phyloP scores from a whole-genome alignment of 2,797 vertebrate species.

The Myotis planiceps region DNA sequence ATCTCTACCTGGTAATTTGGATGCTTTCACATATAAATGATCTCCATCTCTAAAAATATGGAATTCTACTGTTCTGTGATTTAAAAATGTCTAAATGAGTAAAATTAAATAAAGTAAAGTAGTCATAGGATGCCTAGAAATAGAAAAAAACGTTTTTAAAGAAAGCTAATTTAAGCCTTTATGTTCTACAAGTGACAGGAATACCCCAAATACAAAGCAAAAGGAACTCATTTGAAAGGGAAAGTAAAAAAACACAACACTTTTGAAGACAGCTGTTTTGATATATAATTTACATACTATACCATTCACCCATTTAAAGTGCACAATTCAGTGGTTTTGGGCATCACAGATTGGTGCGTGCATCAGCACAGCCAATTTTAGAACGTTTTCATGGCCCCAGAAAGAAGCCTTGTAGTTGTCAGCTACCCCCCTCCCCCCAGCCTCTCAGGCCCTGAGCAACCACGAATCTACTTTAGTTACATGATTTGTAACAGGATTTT shows the following conservation, averaged over 20 bases:
- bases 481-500: not conserved
- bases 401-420: not conserved
- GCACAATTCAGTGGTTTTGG: not conserved
- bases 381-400: not conserved
- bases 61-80: not conserved
- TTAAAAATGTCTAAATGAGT: not conserved
- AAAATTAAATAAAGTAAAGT: not conserved
- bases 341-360: not conserved
- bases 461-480: not conserved
- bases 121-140: not conserved
- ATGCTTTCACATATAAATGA: not conserved
- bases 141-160: not conserved
- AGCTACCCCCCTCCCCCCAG: rapidly evolving
- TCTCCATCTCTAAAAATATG: not conserved
- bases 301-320: not conserved
- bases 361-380: not conserved
- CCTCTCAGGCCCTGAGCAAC: not conserved
- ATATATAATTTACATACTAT: not conserved
- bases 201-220: not conserved
- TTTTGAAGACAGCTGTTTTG: not conserved
- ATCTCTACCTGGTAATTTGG: not conserved
- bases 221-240: not conserved
- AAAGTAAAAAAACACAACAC: not conserved
- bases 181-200: not conserved
- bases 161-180: not conserved